These are phyloP conservation scores for Sclerodermus sp. DNA, from an alignment of 2,888 invertebrate species.

Conservation along the genomic window DNA sequence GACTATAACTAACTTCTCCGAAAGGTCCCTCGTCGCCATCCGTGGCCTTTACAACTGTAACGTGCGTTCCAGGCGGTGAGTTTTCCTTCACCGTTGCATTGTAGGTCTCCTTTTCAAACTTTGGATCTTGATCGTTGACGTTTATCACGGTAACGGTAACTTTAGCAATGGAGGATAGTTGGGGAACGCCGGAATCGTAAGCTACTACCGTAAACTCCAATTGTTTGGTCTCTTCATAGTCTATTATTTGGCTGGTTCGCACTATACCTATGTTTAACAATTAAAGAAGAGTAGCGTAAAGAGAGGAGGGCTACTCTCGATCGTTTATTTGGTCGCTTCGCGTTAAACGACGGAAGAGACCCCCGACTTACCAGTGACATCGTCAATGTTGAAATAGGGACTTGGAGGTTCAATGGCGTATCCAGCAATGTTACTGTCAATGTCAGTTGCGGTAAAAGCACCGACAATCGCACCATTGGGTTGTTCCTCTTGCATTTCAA, in stretches of 20 bases:
- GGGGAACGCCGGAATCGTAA: conserved; percentile 85
- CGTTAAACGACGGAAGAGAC: background rate
- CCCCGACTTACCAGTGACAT: conserved; percentile 68
- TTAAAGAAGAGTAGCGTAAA: too few relatives aligned
- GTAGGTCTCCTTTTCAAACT: conserved; percentile 70
- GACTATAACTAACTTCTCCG: conserved; percentile 76
- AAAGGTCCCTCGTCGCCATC: conserved; percentile 78
- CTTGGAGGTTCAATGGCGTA: conserved; percentile 72
- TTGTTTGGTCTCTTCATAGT: conserved; percentile 78
- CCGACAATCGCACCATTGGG: conserved; percentile 77
- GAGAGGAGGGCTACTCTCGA: too few relatives aligned
- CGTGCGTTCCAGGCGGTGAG: conserved; percentile 70
- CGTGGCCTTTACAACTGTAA: conserved; percentile 73
- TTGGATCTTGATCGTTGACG: conserved; percentile 85
- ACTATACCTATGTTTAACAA: conserved; percentile 66
- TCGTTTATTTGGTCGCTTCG: background rate
- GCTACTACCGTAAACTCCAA: conserved; percentile 81
- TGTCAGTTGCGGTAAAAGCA: conserved; percentile 77
- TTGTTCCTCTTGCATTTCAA: conserved; percentile 80
- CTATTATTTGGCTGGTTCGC: conserved; percentile 74
- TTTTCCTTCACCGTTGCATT: conserved; percentile 77
- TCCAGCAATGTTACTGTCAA: conserved; percentile 79
- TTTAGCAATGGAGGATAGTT: conserved; percentile 75
- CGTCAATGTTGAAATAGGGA: conserved; percentile 79
- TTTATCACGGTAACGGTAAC: conserved; percentile 79